Conservation (phyloP, 1,140 invertebrate genomes). For the Drosophila novamexicana region DNA sequence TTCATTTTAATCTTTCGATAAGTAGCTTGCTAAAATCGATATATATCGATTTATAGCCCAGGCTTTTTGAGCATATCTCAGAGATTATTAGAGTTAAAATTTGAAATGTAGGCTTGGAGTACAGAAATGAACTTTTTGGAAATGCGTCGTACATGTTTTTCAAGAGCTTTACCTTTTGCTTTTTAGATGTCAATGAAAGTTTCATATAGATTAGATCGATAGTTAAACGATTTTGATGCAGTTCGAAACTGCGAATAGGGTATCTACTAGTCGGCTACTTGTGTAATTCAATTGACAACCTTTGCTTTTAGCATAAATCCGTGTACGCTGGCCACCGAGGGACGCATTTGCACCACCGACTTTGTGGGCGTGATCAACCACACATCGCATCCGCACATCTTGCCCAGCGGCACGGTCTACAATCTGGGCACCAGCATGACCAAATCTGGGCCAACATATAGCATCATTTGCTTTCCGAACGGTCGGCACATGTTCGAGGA, state of each 20-base stretch:
- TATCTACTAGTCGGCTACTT: neutral
- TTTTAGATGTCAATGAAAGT: no score
- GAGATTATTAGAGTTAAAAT: no score
- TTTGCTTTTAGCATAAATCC: constrained; percentile 87
- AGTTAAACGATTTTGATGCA: no score
- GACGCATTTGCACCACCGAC: constrained; percentile 88
- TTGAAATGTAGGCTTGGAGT: no score
- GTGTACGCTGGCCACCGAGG: constrained; percentile 88
- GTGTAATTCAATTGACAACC: constrained; percentile 2
- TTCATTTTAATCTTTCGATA: no score
- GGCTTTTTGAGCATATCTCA: no score
- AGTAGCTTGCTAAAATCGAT: no score
- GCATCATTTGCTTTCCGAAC: constrained; percentile 89
- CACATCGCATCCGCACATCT: constrained; percentile 93
- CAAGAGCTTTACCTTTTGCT: no score
- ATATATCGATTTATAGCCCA: no score
- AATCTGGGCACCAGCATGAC: constrained; percentile 91
- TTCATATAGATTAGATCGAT: no score
- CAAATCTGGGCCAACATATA: constrained; percentile 88
- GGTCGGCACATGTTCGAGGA: constrained; percentile 88
- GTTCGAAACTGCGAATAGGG: neutral
- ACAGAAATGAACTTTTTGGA: no score
- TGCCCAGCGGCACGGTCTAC: constrained; percentile 88
- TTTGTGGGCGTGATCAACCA: constrained; percentile 92
- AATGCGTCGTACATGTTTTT: no score